Evolutionary conservation across 2,113 vertebrate genomes (phyloP), one percentile per base, ranked within the genome.

Genomic region (Ramphastos sulfuratus): DNA sequence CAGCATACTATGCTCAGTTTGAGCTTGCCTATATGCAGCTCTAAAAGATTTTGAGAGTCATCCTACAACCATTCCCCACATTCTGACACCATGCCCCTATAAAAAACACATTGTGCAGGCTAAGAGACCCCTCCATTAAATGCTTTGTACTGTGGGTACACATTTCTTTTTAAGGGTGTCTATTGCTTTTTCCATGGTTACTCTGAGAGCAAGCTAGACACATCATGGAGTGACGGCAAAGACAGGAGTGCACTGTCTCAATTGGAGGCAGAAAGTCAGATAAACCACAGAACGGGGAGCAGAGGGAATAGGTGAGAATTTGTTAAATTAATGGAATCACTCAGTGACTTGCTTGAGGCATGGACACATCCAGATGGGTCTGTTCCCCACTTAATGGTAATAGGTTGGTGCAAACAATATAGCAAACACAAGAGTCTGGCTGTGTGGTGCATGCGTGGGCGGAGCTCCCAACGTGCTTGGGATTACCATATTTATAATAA

Each of bases 241-340:
- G 25, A 73, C 27, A 37, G 16, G 14, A 90, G 33, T 16, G 20
- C 30, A 5, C 58, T 64, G 37, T 24, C 63, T 75, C 1, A 0
- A 66, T 6, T 8, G 7, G 25, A 88, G 48, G 28, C 42, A 12
- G n/a, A 66, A 84, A 73, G 17, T 25, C 42, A 25, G n/a, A 73
- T 70, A 76, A 80, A 39, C 11, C 56, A 87, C 52, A 52, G 37
- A 95, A 85, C 11, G 16, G 10, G 19, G 9, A 74, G 46, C 20
- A 63, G 69, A 82, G 64, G 82, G 60, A 90, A 66, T 58, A 85
- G 52, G 21, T 69, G 52, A 91, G 55, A 80, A 80, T 39, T 84
- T 74, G 44, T 63, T 89, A 21, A 11, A 52, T 91, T 79, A 76
- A 42, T 85, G 69, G 82, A 56, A 79, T 89, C 1, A 1, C 27